Conservation (phyloP, 2,797 vertebrate genomes). For the Lepilemur ruficaudatus region DNA sequence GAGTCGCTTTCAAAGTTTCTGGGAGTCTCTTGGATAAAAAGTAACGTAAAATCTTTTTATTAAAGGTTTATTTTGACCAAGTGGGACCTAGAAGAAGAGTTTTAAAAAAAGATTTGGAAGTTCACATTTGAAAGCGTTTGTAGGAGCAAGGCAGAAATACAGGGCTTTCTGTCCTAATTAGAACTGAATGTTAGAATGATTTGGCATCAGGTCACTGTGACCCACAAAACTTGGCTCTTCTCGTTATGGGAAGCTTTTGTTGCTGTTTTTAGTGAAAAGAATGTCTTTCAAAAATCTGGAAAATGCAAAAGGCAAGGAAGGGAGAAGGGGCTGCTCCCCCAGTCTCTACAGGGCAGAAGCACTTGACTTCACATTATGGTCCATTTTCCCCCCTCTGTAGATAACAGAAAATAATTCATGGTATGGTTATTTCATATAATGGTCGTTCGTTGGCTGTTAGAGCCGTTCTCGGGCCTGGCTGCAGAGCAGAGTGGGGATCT, state of each 20-base stretch:
- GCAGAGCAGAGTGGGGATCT: background rate
- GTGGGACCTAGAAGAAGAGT: background rate
- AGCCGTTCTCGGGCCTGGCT: background rate
- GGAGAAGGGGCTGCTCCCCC: rapidly evolving
- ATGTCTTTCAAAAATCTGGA: background rate
- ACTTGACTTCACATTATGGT: rapidly evolving
- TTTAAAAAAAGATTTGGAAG: background rate
- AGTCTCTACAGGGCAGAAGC: background rate
- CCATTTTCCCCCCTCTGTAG: background rate
- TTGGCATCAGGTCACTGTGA: constrained; percentile 5
- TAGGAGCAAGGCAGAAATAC: constrained; percentile 5
- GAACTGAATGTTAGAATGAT: background rate
- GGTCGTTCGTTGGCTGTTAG: rapidly evolving
- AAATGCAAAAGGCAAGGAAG: background rate
- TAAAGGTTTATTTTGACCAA: constrained; percentile 33
- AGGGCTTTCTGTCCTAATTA: constrained; percentile 44
- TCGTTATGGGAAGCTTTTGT: background rate
- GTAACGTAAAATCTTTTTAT: background rate
- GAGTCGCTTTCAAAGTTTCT: background rate
- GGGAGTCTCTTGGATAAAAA: background rate
- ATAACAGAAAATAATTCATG: rapidly evolving
- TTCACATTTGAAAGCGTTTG: constrained; percentile 11
- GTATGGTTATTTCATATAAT: too few relatives aligned
- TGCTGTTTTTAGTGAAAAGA: constrained; percentile 18
- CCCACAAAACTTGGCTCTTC: constrained; percentile 21